phyloP scores from a whole-genome alignment of 2,113 vertebrate genomes.

The Microcebus murinus region DNA sequence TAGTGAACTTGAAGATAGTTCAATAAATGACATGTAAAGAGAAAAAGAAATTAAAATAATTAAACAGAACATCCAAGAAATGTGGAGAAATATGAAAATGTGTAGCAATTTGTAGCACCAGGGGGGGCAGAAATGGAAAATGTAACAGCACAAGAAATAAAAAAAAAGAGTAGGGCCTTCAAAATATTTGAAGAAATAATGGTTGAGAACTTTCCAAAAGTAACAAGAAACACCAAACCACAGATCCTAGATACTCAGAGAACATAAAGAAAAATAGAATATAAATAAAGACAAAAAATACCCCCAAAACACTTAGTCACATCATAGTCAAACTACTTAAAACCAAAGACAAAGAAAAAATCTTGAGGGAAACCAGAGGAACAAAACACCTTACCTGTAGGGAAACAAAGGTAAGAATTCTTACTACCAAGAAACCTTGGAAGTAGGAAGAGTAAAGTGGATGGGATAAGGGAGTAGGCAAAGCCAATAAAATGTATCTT shows the following conservation, averaged over 20 bases:
- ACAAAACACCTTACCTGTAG: background rate
- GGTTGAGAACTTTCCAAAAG: background rate
- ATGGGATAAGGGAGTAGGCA: background rate
- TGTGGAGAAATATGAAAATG: background rate
- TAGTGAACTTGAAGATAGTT: background rate
- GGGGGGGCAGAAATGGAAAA: background rate
- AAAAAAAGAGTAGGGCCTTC: background rate
- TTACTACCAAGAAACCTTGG: background rate
- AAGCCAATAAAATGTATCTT: background rate
- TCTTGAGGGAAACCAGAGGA: background rate
- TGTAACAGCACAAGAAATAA: background rate
- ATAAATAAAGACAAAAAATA: background rate
- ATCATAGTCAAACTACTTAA: background rate
- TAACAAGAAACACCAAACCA: background rate
- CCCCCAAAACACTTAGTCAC: background rate
- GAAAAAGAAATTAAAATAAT: background rate
- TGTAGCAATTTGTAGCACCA: background rate
- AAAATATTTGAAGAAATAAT: constrained; percentile 21
- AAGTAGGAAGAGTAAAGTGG: background rate
- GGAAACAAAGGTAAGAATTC: background rate
- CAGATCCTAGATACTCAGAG: background rate
- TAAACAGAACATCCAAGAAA: background rate
- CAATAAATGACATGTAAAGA: background rate
- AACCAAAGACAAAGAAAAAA: background rate
- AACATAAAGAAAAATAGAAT: background rate